Evolutionary conservation across 2,113 vertebrate species (phyloP), one percentile per base, ranked within the genome.

Genomic region (Origma solitaria): DNA sequence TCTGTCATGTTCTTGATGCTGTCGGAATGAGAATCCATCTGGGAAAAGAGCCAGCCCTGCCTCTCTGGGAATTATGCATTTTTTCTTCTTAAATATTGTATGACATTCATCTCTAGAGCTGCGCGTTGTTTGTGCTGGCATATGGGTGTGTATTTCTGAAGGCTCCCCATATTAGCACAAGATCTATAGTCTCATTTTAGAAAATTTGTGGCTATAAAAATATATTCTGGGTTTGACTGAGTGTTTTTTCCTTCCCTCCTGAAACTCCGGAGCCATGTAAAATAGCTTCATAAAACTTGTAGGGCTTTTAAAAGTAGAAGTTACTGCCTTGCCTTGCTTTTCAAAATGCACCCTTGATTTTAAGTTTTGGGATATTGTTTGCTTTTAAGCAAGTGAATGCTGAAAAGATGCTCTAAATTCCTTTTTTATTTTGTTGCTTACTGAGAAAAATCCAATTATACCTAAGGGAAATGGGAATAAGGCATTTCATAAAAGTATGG

Each of bases 231-330:
- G 33, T 90, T 87, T 88, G 79, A 93, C 58, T 45, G 66, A 64
- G n/a, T 37, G 25, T 69, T 91, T 94, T 79, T 56, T 27, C n/a
- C 35, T 90, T 86, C 62, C 53, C 65, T 86, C 15, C 75, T 82
- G 82, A 92, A 96, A 84, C 61, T 88, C 53, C 11, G 4, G 65
- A 95, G 61, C 71, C 0, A 0, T 2, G 24, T 66, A 70, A 94
- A 93, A 93, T 70, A 70, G 88, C 76, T 54, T 70, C 88, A 93
- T 92, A 95, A 95, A 90, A 92, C 80, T 88, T 86, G 76, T 18
- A 65, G 56, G 64, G 60, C 79, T 90, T 81, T 93, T 96, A 51
- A 90, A 92, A 95, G 60, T 9, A 66, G 64, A 57, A 95, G 60
- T 92, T 95, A 93, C 82, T 86, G 88, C 76, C 76, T 81, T 58